Conservation (phyloP, 2,113 vertebrate species). For the Chroicocephalus ridibundus region DNA sequence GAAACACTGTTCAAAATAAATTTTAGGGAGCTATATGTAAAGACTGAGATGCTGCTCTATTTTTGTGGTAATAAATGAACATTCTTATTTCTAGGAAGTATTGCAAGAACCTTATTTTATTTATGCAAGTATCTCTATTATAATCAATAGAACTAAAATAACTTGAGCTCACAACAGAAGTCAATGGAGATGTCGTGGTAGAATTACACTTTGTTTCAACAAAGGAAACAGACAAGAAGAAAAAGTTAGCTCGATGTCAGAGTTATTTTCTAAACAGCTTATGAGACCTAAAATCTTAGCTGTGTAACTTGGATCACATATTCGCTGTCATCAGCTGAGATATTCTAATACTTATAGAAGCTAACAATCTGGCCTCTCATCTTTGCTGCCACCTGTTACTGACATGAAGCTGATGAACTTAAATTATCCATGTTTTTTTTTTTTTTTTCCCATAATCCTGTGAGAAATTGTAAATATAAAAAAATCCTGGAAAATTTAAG, state of each 20-base stretch:
- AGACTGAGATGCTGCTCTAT: neutral
- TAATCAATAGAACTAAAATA: neutral
- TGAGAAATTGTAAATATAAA: neutral
- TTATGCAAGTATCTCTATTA: neutral
- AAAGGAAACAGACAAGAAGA: neutral
- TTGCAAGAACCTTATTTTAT: neutral
- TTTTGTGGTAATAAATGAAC: neutral
- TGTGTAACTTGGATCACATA: neutral
- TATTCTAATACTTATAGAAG: neutral
- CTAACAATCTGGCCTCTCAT: neutral
- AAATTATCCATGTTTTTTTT: neutral
- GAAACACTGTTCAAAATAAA: neutral
- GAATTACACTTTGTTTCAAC: neutral
- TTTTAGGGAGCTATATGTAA: neutral
- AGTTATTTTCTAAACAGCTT: neutral
- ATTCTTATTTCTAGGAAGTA: neutral
- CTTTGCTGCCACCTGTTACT: neutral
- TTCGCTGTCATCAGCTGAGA: neutral
- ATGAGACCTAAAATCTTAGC: neutral
- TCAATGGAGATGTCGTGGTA: neutral
- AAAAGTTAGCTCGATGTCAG: neutral
- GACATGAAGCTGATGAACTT: neutral
- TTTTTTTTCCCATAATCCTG: neutral
- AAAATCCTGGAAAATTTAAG: neutral
- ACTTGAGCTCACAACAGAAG: neutral